Percentiles rank a stretch among this genome's conserved stretches.
These are phyloP conservation scores for Synaphobranchus kaupii DNA, from an alignment of 2,797 vertebrate species.

Conservation along the genomic window DNA sequence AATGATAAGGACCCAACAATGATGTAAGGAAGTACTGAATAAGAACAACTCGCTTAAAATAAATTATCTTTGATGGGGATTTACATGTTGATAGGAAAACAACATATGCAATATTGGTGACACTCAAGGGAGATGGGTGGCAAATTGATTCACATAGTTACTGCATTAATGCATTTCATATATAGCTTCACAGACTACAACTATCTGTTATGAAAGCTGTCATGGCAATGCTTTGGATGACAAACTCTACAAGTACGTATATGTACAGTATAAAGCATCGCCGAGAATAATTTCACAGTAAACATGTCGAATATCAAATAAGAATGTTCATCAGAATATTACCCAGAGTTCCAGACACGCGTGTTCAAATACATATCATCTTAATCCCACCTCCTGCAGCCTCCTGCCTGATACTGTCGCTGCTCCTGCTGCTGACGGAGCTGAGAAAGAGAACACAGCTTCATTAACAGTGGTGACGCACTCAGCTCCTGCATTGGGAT, in stretches of 20 bases:
- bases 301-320: background rate
- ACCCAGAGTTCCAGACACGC: background rate
- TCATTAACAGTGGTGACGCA: background rate
- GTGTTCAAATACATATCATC: background rate
- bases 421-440: background rate
- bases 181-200: background rate
- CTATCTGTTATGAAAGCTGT: background rate
- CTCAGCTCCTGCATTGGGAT: background rate
- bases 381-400: background rate
- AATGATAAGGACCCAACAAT: background rate
- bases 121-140: background rate
- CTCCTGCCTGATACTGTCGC: background rate
- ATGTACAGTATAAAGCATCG: background rate
- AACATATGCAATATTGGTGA: background rate
- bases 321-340: background rate
- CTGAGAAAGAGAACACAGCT: background rate
- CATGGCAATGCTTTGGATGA: background rate
- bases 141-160: background rate
- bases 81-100: constrained; percentile 11
- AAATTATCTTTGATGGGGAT: background rate
- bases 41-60: background rate
- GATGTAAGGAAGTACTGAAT: background rate
- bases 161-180: background rate
- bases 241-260: too few relatives aligned
- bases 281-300: background rate